Evolutionary conservation across 1,140 invertebrate species (phyloP), one percentile per base, ranked within the genome.

Genomic region (Drosophila littoralis): DNA sequence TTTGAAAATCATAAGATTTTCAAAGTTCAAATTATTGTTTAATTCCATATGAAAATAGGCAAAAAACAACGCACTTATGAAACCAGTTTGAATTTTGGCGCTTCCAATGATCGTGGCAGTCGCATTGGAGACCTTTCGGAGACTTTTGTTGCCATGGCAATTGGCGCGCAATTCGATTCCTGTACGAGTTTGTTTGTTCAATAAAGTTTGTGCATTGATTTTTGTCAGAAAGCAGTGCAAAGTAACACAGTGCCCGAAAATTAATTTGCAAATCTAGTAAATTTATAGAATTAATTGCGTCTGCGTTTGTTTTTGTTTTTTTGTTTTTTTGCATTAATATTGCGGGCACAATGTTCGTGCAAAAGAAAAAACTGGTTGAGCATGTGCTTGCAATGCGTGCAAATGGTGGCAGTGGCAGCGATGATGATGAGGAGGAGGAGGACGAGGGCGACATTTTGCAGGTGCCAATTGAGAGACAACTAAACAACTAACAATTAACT

Each of bases 391-490:
- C 86, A 51, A 91, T 90, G 76, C 86, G 83, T 7, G 85, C 66
- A 12, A 42, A 55, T 57, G 77, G 66, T 42, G 85, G 79, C 32
- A 61, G 74, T 58, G 75, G 77, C 45, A 77, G 84, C 36, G 69
- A 55, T 6, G 76, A 88, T 17, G 83, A 88, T 1, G 91, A 90
- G 8, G 90, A 91, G 61, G 89, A 91, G 66, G 90, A 91, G 77
- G 90, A 91, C 72, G 86, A 90, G 63, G 90, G 90, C 50, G 90
- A 91, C 70, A 78, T 91, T 70, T 77, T 91, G 78, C 90, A 91
- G 90, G 90, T 91, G 83, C 88, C 68, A 73, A 63, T 61, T 65
- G 46, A 70, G 15, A 59, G 66, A 40, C 28, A 38, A 40, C 28
- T 40, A 57, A 42, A 46, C 51, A 65, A 54, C 51, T 55, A 54